Evolutionary conservation across 2,113 vertebrate species (phyloP), one percentile per base, ranked within the genome.

Genomic region (Dasypus novemcinctus): DNA sequence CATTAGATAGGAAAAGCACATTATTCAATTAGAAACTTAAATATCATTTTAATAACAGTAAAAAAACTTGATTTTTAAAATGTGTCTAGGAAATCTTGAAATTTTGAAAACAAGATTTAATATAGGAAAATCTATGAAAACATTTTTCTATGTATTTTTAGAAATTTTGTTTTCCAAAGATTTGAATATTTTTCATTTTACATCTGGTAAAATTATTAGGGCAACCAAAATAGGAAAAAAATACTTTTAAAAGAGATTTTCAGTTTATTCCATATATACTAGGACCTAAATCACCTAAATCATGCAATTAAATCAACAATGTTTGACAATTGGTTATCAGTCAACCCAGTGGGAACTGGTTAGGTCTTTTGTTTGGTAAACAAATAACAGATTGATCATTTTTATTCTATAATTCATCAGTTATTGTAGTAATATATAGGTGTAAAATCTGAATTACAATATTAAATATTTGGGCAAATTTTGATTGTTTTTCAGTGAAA

Each of bases 21-120:
- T 97, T 95, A 91, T 94, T 92, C 69, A 79, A 94, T 95, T 96
- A 96, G 87, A 61, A 76, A 18, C 8, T 83, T 95, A 91, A 75
- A 95, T 86, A 80, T 79, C 64, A 83, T 91, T 97, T 96, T 31
- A 88, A 74, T 5, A 84, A 33, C 83, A 89, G 88, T 29, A 64
- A 66, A 95, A 76, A 57, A 88, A 86, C 78, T n/a, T 63, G 38
- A 21, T 78, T 93, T 92, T 79, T 85, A 92, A 92, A 57, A 54
- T 80, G 94, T 94, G 9, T 49, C 27, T 75, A 76, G 17, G 25
- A 52, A 63, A 57, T 57, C 54, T 57, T 57, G 54, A 57, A 57
- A 57, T 57, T 76, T 64, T 52, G 38, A 87, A 95, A 93, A 83
- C 13, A 57, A 90, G 12, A 81, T 49, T 74, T 76, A 93, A 63